Base-by-base conservation (phyloP, 2,797 vertebrate species). In the Alectoris magna region DNA sequence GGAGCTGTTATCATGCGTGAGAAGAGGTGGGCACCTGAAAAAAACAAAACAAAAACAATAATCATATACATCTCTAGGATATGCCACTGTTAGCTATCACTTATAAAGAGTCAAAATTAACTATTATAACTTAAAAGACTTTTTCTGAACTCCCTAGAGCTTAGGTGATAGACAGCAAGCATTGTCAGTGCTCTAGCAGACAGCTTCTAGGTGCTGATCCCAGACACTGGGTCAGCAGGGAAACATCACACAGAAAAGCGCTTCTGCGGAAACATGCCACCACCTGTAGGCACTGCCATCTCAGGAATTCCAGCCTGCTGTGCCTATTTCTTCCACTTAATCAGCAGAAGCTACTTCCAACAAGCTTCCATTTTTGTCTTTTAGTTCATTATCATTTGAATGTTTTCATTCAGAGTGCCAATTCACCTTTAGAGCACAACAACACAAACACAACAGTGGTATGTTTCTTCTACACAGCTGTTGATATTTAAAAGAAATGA, bases 141-240 rank as follows among this genome's bases (percentile, higher is more conserved):
- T 1, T 60, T 64, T 29, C 46, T 60, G 14, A 75, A 73, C 22
- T 76, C 51, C 18, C 5, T 27, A 23, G 1, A 23, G 31, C n/a
- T 36, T n/a, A 5, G 10, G 7, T 41, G 59, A 14, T 1, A 0
- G 14, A 62, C 12, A 24, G 8, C 6, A n/a, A 58, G 31, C 0
- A 0, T 46, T 85, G n/a, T 5, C 41, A 58, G 22, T 10, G 11
- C 18, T 16, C 4, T 59, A 13, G 26, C 26, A 74, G 3, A 31
- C 41, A 41, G 29, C 53, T 91, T 87, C 59, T 23, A 4, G 34
- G 31, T 44, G 11, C 1, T 0, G 3, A 53, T 15, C 31, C 36
- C 21, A 58, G 73, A 1, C 10, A 48, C 31, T 24, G 18, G 24
- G 56, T 17, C 6, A 81, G 16, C 9, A 41, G 14, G 1, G 1